Base-by-base conservation (phyloP, 2,888 invertebrate genomes). In the Actias luna region DNA sequence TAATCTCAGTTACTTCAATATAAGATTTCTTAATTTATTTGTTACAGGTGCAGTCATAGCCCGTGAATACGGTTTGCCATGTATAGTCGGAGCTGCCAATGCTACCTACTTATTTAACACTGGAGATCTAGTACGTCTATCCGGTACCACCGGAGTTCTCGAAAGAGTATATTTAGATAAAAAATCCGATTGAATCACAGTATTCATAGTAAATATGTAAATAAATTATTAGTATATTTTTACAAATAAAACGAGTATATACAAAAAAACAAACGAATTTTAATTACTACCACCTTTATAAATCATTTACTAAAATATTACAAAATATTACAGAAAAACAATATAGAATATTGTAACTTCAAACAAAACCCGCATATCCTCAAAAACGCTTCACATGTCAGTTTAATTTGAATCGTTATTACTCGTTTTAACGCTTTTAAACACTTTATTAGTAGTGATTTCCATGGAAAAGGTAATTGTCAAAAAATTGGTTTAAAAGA, bases 41-140 rank as follows among this genome's bases (percentile, higher is more conserved):
- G 29, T 74, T 72, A 10, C 74, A 96, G 96, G 97, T 59, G 97
- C 97, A 39, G 97, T 97, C 0, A 96, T 97, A 55, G 97, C 97
- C 0, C 91, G 97, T 67, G 97, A 97, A 84, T 97, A 96, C 80
- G 97, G 97, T 0, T 81, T 97, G 46, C 97, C 97, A 0, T 97
- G 97, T 78, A 93, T 97, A 35, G 95, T 97, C n/a, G 96, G 96
- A 42, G 96, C 95, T 0, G 85, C 91, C 27, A 89, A 93, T 65
- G 97, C 96, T 0, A 96, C 96, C 0, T 89, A 93, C 69, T 72
- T 93, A 10, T 95, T 97, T 76, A 90, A 91, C 72, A 95, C 96
- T n/a, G 96, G 96, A 1, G 94, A 95, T 76, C 81, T 76, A 35
- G 91, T 95, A 0, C 77, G 89, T n/a, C 78, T 95, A 8, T 89